A percentile compares a stretch with the other conserved stretches of the same genome.
phyloP scores from a whole-genome alignment of 2,797 vertebrate species.

The Eulemur albifrons region DNA sequence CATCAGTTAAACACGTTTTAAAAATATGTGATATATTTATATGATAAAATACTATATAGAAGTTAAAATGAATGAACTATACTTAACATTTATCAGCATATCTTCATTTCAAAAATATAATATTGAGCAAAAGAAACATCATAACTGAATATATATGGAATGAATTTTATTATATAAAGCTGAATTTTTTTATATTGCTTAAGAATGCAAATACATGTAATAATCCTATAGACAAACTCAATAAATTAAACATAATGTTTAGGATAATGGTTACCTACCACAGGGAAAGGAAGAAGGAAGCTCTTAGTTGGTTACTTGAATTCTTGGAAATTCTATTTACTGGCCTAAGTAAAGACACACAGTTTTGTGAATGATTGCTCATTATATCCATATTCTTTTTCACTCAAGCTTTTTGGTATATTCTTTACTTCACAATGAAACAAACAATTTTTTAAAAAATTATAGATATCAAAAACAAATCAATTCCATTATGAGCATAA shows the following conservation, averaged over 20 bases:
- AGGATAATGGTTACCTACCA: not conserved
- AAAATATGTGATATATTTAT: not conserved
- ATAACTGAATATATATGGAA: not conserved
- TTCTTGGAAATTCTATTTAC: not conserved
- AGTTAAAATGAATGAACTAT: not conserved
- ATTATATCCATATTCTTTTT: not conserved
- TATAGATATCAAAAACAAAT: not conserved
- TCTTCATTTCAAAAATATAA: not conserved
- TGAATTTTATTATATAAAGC: not conserved
- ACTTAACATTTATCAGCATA: not conserved
- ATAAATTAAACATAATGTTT: not conserved
- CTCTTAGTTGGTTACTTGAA: not conserved
- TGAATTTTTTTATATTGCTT: not conserved
- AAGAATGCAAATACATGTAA: not conserved
- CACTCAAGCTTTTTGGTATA: not conserved
- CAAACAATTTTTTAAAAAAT: not conserved
- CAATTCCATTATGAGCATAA: not conserved
- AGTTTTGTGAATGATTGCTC: not conserved
- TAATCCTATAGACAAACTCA: not conserved
- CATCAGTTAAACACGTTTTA: not conserved
- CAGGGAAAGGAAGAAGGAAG: not conserved
- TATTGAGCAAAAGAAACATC: not conserved
- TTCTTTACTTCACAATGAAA: not conserved
- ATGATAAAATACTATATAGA: not conserved
- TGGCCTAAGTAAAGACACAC: not conserved